These are phyloP conservation scores for Pseudobourletiella spinata DNA, from an alignment of 1,140 invertebrate species.

Conservation along the genomic window DNA sequence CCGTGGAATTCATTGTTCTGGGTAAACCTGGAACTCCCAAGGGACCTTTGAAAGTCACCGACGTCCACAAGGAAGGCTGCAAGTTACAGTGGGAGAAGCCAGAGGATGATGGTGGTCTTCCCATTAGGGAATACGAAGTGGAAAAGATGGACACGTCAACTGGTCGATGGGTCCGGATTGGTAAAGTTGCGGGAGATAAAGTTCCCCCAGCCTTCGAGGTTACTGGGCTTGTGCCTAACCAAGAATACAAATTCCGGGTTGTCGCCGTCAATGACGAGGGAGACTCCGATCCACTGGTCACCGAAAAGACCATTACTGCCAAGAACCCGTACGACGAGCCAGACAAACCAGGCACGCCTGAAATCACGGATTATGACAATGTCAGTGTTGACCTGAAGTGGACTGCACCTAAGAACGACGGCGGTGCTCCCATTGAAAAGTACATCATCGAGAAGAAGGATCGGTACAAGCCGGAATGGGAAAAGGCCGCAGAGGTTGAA, in stretches of 20 bases:
- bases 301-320: slow-evolving; percentile 71
- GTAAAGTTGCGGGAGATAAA: slow-evolving; percentile 61
- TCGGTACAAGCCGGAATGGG: slow-evolving; percentile 66
- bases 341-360: slow-evolving; percentile 76
- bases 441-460: slow-evolving; percentile 98
- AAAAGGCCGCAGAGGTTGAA: slow-evolving; percentile 67
- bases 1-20: slow-evolving; percentile 82
- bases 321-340: slow-evolving; percentile 91
- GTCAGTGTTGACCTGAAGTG: slow-evolving; percentile 89
- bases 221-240: slow-evolving; percentile 78
- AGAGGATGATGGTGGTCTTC: slow-evolving; percentile 84
- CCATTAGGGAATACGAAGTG: slow-evolving; percentile 88
- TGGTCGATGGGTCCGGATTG: slow-evolving; percentile 81
- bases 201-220: slow-evolving; percentile 72
- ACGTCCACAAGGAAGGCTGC: slow-evolving; percentile 76
- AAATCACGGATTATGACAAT: slow-evolving; percentile 86
- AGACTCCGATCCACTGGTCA: slow-evolving; percentile 83
- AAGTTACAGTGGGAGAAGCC: slow-evolving; percentile 74
- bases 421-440: slow-evolving; percentile 89
- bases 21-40: slow-evolving; percentile 62
- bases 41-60: slow-evolving; percentile 77
- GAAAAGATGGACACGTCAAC: slow-evolving; percentile 88
- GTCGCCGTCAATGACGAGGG: slow-evolving; percentile 92
- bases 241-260: slow-evolving; percentile 93
- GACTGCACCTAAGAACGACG: slow-evolving; percentile 81